These are phyloP conservation scores for Phallusia fumigata DNA, from an alignment of 23 tunicate genomes.

Conservation along the genomic window DNA sequence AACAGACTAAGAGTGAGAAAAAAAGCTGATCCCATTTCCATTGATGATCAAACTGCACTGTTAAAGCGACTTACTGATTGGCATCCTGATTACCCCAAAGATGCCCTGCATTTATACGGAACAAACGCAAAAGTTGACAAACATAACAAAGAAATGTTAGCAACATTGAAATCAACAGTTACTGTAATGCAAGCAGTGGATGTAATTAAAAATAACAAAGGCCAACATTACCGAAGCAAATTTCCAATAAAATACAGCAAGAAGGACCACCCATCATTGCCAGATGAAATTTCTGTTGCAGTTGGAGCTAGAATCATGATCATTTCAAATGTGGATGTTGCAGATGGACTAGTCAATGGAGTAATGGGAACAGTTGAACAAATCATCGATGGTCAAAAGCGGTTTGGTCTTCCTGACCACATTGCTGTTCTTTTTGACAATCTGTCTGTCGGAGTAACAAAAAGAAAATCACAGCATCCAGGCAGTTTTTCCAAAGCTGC, in stretches of 20 bases:
- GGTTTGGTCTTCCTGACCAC: neutral
- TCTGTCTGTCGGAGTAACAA: neutral
- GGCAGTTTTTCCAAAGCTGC: no score
- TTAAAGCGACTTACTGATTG: neutral
- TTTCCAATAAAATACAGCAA: neutral
- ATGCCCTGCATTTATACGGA: slow-evolving; percentile 14
- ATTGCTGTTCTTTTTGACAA: slow-evolving; percentile 2
- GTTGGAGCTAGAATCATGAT: slow-evolving; percentile 20
- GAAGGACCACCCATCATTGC: neutral
- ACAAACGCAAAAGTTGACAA: slow-evolving; percentile 20
- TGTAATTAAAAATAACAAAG: neutral
- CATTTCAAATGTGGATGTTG: neutral
- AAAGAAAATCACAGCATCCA: neutral
- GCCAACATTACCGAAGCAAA: slow-evolving; percentile 16
- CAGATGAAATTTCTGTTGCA: neutral
- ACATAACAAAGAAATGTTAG: neutral
- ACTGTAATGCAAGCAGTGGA: neutral
- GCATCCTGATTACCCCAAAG: slow-evolving; percentile 19
- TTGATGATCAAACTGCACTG: neutral
- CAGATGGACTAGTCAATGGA: slow-evolving; percentile 9
- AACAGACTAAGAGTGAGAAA: neutral
- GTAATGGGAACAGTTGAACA: slow-evolving; percentile 8
- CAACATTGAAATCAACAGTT: neutral
- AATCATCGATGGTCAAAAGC: neutral
- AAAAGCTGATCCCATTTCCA: neutral